phyloP scores from a whole-genome alignment of 2,888 invertebrate genomes.

The Timema podura region DNA sequence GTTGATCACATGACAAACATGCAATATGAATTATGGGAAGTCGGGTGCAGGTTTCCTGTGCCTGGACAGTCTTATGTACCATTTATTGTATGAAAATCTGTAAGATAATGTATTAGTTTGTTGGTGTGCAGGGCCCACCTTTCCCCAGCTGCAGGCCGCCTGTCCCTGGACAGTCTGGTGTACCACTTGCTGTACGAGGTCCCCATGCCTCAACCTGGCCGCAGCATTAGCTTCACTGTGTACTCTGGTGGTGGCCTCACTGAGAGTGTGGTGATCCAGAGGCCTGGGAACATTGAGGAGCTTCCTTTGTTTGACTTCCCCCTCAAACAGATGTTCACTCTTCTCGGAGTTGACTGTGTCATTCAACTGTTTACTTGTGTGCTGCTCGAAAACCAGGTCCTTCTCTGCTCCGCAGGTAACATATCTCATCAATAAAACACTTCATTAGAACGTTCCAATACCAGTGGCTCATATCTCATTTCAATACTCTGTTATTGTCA shows the following conservation, averaged over 20 bases:
- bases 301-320: constrained; percentile 94
- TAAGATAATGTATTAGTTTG: no score
- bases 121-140: constrained; percentile 15
- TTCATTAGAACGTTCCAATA: no score
- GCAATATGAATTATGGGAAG: no score
- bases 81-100: no score
- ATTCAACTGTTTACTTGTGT: constrained; percentile 93
- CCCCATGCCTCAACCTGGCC: constrained; percentile 79
- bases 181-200: constrained; percentile 95
- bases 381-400: constrained; percentile 92
- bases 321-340: constrained; percentile 78
- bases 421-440: no score
- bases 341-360: constrained; percentile 87
- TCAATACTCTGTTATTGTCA: no score
- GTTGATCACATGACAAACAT: no score
- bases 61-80: no score
- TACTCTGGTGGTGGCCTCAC: constrained; percentile 34
- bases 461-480: no score
- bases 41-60: no score
- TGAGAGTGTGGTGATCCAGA: constrained; percentile 59
- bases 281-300: constrained; percentile 74
- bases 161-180: constrained; percentile 89
- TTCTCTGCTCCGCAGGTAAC: constrained; percentile 85
- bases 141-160: constrained; percentile 48
- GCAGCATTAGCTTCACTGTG: constrained; percentile 52